Evolutionary conservation across 2,888 invertebrate genomes (phyloP).

Genomic region (Noctua janthina): DNA sequence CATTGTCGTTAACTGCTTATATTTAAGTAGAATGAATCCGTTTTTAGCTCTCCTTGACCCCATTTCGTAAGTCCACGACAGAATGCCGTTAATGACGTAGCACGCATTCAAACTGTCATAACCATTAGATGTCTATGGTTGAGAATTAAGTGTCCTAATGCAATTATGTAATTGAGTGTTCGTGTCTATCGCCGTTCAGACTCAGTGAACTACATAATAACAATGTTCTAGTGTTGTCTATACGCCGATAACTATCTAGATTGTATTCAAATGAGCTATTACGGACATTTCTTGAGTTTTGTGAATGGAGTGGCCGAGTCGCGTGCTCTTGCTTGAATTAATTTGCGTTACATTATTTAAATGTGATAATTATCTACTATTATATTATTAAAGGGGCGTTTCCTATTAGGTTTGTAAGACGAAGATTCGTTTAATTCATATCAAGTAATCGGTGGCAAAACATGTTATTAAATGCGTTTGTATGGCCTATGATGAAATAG

Average conservation of each 20-base stretch:
- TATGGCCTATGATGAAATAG: constrained; percentile 33
- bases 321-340: constrained; percentile 81
- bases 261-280: constrained; percentile 85
- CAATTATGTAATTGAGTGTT: constrained; percentile 66
- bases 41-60: constrained; percentile 75
- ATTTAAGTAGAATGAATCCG: constrained; percentile 56
- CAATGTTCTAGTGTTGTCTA: constrained; percentile 63
- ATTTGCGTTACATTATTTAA: constrained; percentile 85
- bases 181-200: constrained; percentile 60
- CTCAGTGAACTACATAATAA: constrained; percentile 67
- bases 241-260: constrained; percentile 72
- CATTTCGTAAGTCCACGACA: constrained; percentile 71
- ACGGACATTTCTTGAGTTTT: constrained; percentile 80
- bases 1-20: constrained; percentile 43
- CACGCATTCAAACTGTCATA: constrained; percentile 77
- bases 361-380: constrained; percentile 82
- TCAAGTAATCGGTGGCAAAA: constrained; percentile 52
- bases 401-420: constrained; percentile 74
- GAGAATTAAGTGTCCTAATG: constrained; percentile 68
- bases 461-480: constrained; percentile 25
- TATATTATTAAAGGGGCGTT: constrained; percentile 80
- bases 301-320: constrained; percentile 80
- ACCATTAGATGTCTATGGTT: constrained; percentile 71
- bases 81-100: constrained; percentile 70
- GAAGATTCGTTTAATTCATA: constrained; percentile 68